Conservation (phyloP, 1,140 invertebrate genomes). For the Drosophila chauvacae region DNA sequence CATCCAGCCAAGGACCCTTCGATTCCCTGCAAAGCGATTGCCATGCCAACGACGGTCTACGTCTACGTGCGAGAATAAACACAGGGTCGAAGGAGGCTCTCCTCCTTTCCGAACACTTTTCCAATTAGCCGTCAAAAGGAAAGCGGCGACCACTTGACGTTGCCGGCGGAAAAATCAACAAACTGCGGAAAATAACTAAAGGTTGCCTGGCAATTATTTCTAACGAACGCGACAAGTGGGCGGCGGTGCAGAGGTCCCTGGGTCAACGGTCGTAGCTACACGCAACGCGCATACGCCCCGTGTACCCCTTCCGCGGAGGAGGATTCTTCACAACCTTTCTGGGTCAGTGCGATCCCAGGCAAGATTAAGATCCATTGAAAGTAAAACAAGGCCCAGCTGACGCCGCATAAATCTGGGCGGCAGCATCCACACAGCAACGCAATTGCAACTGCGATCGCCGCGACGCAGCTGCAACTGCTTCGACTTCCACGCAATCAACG, state of each 20-base stretch:
- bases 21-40: slow-evolving; percentile 5
- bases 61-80: slow-evolving; percentile 25
- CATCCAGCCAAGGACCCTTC: slow-evolving; percentile 32
- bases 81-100: slow-evolving; percentile 9
- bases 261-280: slow-evolving; percentile 56
- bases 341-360: slow-evolving; percentile 43
- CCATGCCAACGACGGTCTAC: slow-evolving; percentile 27
- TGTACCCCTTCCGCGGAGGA: background rate
- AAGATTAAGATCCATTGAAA: slow-evolving; percentile 64
- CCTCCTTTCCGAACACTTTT: slow-evolving; percentile 49
- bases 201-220: slow-evolving; percentile 70
- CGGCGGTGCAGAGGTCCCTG: slow-evolving; percentile 30
- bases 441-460: slow-evolving; percentile 34
- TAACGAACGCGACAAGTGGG: slow-evolving; percentile 53
- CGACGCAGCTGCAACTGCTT: slow-evolving; percentile 33
- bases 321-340: slow-evolving; percentile 8
- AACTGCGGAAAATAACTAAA: slow-evolving; percentile 25
- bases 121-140: slow-evolving; percentile 67
- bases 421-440: slow-evolving; percentile 18
- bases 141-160: slow-evolving; percentile 32
- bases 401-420: slow-evolving; percentile 54
- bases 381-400: slow-evolving; percentile 57
- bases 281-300: slow-evolving; percentile 64
- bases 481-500: slow-evolving; percentile 65
- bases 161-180: slow-evolving; percentile 28